phyloP scores from a whole-genome alignment of 2,797 vertebrate species.

The Hyperoplus immaculatus region DNA sequence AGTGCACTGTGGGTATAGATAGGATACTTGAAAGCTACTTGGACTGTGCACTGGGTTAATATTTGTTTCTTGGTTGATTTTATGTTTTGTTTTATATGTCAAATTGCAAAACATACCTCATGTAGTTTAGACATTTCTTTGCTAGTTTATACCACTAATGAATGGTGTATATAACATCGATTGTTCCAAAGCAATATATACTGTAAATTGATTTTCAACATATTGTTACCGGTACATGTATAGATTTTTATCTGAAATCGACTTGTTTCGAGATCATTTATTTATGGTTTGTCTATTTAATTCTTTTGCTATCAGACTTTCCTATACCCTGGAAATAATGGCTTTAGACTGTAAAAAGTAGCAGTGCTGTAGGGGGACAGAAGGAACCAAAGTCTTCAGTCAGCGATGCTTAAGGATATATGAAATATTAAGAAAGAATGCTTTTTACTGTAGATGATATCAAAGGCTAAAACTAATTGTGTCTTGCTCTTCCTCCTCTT shows the following conservation, averaged over 20 bases:
- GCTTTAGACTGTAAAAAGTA: conserved; percentile 83
- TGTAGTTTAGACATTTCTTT: conserved; percentile 80
- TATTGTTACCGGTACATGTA: conserved; percentile 65
- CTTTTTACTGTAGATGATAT: conserved; percentile 72
- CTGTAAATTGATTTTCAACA: conserved; percentile 76
- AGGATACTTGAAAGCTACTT: conserved; percentile 47
- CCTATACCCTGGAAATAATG: conserved; percentile 66
- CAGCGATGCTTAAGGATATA: conserved; percentile 43
- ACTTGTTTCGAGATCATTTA: conserved; percentile 66
- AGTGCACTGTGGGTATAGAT: conserved; percentile 47
- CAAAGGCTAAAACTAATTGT: conserved; percentile 57
- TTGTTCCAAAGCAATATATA: conserved; percentile 87
- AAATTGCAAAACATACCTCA: conserved; percentile 86
- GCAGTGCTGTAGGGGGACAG: conserved; percentile 75
- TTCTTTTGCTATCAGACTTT: conserved; percentile 64
- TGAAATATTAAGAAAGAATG: conserved; percentile 53
- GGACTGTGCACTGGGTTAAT: conserved; percentile 46
- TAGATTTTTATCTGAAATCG: conserved; percentile 77
- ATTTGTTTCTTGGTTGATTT: conserved; percentile 42
- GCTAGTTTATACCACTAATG: conserved; percentile 68
- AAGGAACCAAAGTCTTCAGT: conserved; percentile 78
- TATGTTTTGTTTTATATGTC: conserved; percentile 72
- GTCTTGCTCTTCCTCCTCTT: conserved; percentile 66
- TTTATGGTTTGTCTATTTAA: conserved; percentile 52
- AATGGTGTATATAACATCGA: conserved; percentile 75